Percentiles rank a stretch among this genome's conserved stretches.
Conservation (phyloP, 1,140 invertebrate genomes). For the Scylla paramamosain region DNA sequence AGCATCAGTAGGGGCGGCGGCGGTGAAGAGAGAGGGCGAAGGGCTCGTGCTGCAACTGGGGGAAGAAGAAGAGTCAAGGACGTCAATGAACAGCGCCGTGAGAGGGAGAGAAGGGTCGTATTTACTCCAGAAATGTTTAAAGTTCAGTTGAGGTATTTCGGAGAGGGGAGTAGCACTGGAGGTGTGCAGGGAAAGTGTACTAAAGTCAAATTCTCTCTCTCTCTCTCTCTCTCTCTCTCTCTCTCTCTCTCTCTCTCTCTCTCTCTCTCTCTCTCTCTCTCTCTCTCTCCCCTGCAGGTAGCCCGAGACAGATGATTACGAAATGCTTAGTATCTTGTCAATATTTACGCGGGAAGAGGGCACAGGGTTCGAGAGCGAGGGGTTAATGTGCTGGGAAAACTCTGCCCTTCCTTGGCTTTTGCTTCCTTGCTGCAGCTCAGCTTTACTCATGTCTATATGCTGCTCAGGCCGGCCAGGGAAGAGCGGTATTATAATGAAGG, state of each 20-base stretch:
- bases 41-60: constrained; percentile 4
- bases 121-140: constrained; percentile 65
- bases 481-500: too few species aligned
- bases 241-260: constrained; percentile 6
- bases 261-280: constrained; percentile 42
- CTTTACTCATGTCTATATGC: constrained; percentile 1
- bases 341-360: constrained; percentile 9
- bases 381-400: neutral
- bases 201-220: constrained; percentile 32
- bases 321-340: neutral
- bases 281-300: constrained; percentile 12
- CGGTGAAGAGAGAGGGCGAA: constrained; percentile 31
- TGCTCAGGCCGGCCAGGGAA: too few species aligned
- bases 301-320: constrained; percentile 2
- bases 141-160: constrained; percentile 55
- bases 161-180: constrained; percentile 38
- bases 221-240: neutral
- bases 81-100: constrained; percentile 63
- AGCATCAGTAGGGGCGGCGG: constrained; percentile 19
- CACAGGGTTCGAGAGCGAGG: neutral
- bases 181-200: constrained; percentile 42
- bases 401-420: neutral
- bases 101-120: constrained; percentile 62
- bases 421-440: neutral
- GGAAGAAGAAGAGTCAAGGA: constrained; percentile 56